Percentiles rank a stretch among this genome's conserved stretches.
phyloP scores from a whole-genome alignment of 1,140 invertebrate species.

The Cydia fagiglandana region DNA sequence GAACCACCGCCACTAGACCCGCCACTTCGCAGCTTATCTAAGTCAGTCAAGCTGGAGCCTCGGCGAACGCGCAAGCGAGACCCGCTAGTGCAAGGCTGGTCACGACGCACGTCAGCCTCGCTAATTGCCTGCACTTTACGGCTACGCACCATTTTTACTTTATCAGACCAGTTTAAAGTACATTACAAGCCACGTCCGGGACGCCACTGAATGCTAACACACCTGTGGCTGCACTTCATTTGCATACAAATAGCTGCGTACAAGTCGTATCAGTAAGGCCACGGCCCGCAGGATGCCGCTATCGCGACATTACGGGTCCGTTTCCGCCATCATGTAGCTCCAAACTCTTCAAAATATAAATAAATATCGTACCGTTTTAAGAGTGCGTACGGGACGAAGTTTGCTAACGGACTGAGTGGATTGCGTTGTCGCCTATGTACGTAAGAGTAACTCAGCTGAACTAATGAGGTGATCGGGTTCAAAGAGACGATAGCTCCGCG shows the following conservation, averaged over 20 bases:
- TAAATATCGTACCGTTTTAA: constrained; percentile 42
- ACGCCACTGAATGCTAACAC: constrained; percentile 58
- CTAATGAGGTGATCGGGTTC: constrained; percentile 75
- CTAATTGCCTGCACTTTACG: constrained; percentile 66
- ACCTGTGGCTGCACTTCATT: constrained; percentile 61
- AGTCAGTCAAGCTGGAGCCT: constrained; percentile 85
- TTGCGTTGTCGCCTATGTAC: constrained; percentile 57
- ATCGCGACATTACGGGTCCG: constrained; percentile 58
- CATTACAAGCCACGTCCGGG: constrained; percentile 45
- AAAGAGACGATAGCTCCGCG: constrained; percentile 62
- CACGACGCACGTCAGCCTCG: constrained; percentile 68
- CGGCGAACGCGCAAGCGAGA: constrained; percentile 81
- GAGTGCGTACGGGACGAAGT: constrained; percentile 64
- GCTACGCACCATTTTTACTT: constrained; percentile 60
- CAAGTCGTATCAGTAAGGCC: constrained; percentile 68
- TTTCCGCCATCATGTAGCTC: constrained; percentile 61
- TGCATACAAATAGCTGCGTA: constrained; percentile 69
- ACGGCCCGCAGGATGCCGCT: constrained; percentile 74
- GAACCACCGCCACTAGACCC: constrained; percentile 82
- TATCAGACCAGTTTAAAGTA: constrained; percentile 38
- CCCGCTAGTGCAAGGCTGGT: constrained; percentile 48
- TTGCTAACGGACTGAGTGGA: constrained; percentile 63
- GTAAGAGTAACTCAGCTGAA: constrained; percentile 64
- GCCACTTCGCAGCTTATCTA: constrained; percentile 82
- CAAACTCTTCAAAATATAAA: constrained; percentile 39